These are phyloP conservation scores for Mythimna impura DNA, from an alignment of 2,888 invertebrate species.

Conservation along the genomic window DNA sequence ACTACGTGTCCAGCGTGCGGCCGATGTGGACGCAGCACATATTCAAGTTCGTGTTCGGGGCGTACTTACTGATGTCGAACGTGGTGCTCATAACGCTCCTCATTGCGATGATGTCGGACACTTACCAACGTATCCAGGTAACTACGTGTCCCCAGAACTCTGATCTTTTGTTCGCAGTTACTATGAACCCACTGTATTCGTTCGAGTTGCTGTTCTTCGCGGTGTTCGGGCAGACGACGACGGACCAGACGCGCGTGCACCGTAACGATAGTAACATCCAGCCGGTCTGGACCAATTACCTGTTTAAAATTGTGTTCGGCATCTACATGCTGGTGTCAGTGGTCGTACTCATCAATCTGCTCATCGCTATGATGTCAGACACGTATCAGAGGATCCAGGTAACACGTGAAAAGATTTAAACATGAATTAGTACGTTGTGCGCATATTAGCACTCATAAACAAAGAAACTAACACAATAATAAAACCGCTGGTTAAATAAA, in stretches of 20 bases:
- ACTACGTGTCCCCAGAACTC: slow-evolving; percentile 84
- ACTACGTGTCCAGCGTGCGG: slow-evolving; percentile 92
- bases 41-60: slow-evolving; percentile 98
- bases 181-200: slow-evolving; percentile 97
- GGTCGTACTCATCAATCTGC: slow-evolving; percentile 99
- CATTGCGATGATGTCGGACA: slow-evolving; percentile 99
- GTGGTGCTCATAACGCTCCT: slow-evolving; percentile 99
- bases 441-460: slow-evolving; percentile 56
- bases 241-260: slow-evolving; percentile 93
- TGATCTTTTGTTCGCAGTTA: slow-evolving; percentile 93
- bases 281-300: slow-evolving; percentile 95
- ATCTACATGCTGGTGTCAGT: slow-evolving; percentile 99
- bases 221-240: slow-evolving; percentile 98
- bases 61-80: slow-evolving; percentile 99
- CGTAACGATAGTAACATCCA: slow-evolving; percentile 92
- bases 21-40: slow-evolving; percentile 96
- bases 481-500: slow-evolving; percentile 35
- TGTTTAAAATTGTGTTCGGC: slow-evolving; percentile 97
- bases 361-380: slow-evolving; percentile 99
- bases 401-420: slow-evolving; percentile 77
- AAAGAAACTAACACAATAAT: slow-evolving; percentile 31
- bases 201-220: slow-evolving; percentile 99
- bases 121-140: slow-evolving; percentile 99
- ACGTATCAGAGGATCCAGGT: slow-evolving; percentile 99
- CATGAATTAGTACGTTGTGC: slow-evolving; percentile 36